Evolutionary conservation across 2,797 vertebrate genomes (phyloP).

Genomic region (Mycteria americana): DNA sequence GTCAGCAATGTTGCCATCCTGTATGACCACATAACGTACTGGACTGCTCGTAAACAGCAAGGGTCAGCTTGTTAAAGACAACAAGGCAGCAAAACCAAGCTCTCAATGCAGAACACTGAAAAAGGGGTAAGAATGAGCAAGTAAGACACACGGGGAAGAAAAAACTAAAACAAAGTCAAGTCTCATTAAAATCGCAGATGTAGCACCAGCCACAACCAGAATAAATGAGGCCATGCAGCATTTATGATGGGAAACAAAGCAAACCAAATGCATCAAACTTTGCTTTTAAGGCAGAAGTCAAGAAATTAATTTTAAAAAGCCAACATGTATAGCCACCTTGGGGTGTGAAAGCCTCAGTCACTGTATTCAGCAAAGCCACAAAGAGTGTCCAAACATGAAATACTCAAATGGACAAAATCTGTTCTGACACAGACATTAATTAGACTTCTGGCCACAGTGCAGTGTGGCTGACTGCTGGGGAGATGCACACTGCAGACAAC

Average conservation of each 20-base stretch:
- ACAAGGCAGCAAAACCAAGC: constrained; percentile 13
- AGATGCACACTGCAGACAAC: background rate
- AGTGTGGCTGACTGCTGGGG: background rate
- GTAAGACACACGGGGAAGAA: background rate
- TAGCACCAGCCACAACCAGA: constrained; percentile 29
- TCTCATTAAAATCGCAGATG: constrained; percentile 15
- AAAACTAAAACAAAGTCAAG: background rate
- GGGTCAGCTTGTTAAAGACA: constrained; percentile 20
- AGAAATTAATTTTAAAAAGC: constrained; percentile 26
- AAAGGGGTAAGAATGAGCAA: background rate
- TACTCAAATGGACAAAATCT: background rate
- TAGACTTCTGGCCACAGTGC: background rate
- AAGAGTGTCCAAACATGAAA: background rate
- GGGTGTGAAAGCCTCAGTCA: constrained; percentile 51
- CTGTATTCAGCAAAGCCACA: constrained; percentile 19
- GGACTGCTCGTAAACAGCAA: background rate
- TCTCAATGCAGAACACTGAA: background rate
- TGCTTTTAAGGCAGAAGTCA: background rate
- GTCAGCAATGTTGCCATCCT: background rate
- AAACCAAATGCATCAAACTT: constrained; percentile 9
- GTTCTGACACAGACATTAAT: background rate
- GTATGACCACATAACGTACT: constrained; percentile 27
- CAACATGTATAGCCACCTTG: background rate
- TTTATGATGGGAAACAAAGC: background rate
- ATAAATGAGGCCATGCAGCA: constrained; percentile 62